Base-by-base conservation (phyloP, 2,888 invertebrate genomes). In the Autographa pulchrina region DNA sequence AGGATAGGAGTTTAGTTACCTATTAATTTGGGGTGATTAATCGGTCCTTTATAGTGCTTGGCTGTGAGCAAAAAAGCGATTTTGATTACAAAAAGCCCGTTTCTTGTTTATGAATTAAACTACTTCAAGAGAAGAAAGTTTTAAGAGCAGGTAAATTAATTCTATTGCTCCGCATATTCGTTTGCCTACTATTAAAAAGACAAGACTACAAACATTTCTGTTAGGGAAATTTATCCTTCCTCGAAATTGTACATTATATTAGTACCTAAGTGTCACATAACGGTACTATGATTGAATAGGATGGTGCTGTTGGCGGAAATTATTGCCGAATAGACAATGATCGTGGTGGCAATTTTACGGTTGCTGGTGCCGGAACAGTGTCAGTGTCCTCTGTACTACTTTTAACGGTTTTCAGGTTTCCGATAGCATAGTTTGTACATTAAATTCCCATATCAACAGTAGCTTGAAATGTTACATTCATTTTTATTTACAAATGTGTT, bases 281-380 rank as follows among this genome's bases (percentile, higher is more conserved):
- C 93, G 91, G 93, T 87, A 85, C 75, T 82, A 64, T 72, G 63
- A 82, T 82, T 86, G 86, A 85, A 88, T 86, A 84, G 87, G 85
- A 86, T 87, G 84, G 84, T 85, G 86, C 83, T 85, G 88, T 87
- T 89, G 87, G 88, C 91, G 93, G 93, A 92, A 93, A 91, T 88
- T 82, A 85, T 87, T 86, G 87, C 86, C 85, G 88, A 89, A 88
- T 85, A 91, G 90, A 92, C 90, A 92, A 91, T 92, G 88, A 87
- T 84, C 80, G 80, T 80, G 80, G 70, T 86, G 74, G 84, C 88
- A 91, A 94, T 95, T 94, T 94, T 91, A 94, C 93, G 93, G 91
- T 94, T 81, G 87, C 88, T 92, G 87, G 83, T 85, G 88, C 86
- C 89, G 91, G 92, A 92, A 93, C 93, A 89, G 84, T 90, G 95